Conservation (phyloP, 2,797 vertebrate genomes). For the Tapera naevia region DNA sequence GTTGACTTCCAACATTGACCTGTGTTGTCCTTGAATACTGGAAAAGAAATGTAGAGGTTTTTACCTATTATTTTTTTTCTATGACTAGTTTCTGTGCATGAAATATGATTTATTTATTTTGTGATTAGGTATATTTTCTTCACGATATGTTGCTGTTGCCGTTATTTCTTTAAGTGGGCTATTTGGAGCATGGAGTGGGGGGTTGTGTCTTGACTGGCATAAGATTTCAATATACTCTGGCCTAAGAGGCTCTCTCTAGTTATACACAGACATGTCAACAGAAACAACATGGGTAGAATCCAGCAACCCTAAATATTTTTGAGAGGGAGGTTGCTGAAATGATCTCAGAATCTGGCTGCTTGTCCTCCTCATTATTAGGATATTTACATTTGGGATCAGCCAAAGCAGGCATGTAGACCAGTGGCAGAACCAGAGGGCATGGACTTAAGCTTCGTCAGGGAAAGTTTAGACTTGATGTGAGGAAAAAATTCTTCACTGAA, state of each 20-base stretch:
- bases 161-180: neutral
- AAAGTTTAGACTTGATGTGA: no score
- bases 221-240: neutral
- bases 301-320: neutral
- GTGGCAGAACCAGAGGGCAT: no score
- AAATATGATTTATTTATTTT: neutral
- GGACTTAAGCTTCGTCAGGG: no score
- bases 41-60: neutral
- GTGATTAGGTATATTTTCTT: neutral
- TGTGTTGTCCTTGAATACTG: neutral
- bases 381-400: neutral
- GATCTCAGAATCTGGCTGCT: neutral
- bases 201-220: neutral
- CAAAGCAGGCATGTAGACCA: neutral
- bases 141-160: neutral
- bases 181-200: neutral
- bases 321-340: neutral
- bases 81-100: neutral
- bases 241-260: neutral
- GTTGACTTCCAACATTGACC: neutral
- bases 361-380: neutral
- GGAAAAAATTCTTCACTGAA: no score
- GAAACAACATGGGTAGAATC: neutral
- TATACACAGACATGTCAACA: neutral
- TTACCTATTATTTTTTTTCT: neutral